Base-by-base conservation (phyloP, 2,797 vertebrate genomes). In the Myoxocephalus aenaeus region DNA sequence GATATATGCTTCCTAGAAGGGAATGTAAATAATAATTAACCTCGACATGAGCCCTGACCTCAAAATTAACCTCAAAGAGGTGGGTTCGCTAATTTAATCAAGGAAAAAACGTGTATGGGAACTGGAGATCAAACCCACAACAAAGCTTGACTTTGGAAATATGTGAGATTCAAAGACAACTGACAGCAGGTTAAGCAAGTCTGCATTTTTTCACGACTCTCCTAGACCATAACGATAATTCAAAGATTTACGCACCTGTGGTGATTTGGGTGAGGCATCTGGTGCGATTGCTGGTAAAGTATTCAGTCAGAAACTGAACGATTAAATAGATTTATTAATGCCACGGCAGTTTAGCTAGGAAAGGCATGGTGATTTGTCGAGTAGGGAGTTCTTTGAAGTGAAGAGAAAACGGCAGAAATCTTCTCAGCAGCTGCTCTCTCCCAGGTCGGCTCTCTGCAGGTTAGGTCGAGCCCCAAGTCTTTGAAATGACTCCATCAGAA, bases 281-380 rank as follows among this genome's bases (percentile, higher is more conserved):
- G 70, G 42, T 89, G 79, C 59, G 54, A 78, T 84, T 64, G 46
- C 91, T 90, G 88, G 68, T 84, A 86, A 90, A 89, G 83, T 82
- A 87, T 90, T 91, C 91, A 91, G 85, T 81, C 78, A 76, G 76
- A 91, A 90, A 89, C 80, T 80, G 77, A 91, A 84, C 85, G 70
- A 91, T 93, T 89, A 94, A 92, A 91, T 90, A 88, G 90, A 93
- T 92, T 89, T 92, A 92, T 91, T 91, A 85, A 88, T 79, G 82
- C 83, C 69, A 29, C 63, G 44, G 86, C 86, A 75, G 89, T 88
- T 90, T 85, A 75, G 79, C 70, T 81, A 67, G 81, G 85, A 81
- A 89, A 91, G 81, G 83, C 82, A 88, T 81, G 84, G 75, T 69
- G 80, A 90, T 92, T 92, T 20, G 79, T 92, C 85, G 86, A 90